Percentiles rank a stretch among this genome's conserved stretches.
Conservation (phyloP, 2,113 vertebrate genomes). For the Sceloporus tristichus region DNA sequence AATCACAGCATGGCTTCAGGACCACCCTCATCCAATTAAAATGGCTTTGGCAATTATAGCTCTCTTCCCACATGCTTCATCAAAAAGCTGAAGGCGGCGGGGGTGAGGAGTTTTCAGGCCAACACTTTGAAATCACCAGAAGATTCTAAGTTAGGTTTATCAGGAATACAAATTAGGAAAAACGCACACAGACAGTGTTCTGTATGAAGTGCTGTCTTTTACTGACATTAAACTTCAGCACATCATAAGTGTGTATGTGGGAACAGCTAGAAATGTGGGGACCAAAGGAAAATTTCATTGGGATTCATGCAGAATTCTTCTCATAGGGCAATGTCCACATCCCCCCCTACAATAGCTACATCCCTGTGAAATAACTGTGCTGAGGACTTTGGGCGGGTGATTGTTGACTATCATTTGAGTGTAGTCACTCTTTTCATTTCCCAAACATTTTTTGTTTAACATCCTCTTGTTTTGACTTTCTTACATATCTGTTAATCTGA, state of each 20-base stretch:
- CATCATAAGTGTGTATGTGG: not conserved
- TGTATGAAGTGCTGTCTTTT: conserved; percentile 13
- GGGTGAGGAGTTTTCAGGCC: conserved; percentile 1
- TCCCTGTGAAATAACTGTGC: too few relatives aligned
- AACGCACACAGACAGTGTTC: not conserved
- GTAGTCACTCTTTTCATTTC: too few relatives aligned
- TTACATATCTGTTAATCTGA: not conserved
- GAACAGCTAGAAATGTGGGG: not conserved
- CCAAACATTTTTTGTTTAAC: not conserved
- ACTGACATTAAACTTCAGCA: conserved; percentile 11
- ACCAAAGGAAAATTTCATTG: not conserved
- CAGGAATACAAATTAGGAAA: conserved; percentile 34
- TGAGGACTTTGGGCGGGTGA: too few relatives aligned
- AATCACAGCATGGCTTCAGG: conserved; percentile 32
- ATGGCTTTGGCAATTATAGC: conserved; percentile 37
- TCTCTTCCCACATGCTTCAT: conserved; percentile 38
- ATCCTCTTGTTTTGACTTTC: too few relatives aligned
- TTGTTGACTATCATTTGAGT: not conserved
- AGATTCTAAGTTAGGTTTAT: conserved; percentile 18
- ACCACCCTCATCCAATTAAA: conserved; percentile 54
- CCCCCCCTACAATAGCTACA: too few relatives aligned
- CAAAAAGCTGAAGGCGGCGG: conserved; percentile 11
- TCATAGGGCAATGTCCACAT: too few relatives aligned
- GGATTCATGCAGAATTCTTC: too few relatives aligned
- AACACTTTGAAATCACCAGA: conserved; percentile 29